Conservation (phyloP, 2,797 vertebrate species). For the Poecilia wingei region DNA sequence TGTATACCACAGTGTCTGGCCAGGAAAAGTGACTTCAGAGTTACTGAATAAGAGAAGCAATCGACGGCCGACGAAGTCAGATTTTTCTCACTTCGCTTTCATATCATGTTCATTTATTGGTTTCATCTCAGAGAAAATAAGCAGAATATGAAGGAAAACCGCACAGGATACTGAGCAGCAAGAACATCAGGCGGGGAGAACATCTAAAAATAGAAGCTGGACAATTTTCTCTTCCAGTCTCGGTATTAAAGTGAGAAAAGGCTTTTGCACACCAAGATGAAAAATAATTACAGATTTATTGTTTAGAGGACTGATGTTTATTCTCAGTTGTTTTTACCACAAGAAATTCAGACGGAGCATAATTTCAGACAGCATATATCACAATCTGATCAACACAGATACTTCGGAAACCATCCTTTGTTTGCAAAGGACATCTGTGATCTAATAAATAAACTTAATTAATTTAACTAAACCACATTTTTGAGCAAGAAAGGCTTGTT, state of each 20-base stretch:
- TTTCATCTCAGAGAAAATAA: slow-evolving; percentile 8
- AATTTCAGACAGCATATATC: slow-evolving; percentile 12
- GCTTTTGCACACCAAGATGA: background rate
- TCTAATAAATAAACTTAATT: background rate
- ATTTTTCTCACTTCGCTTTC: background rate
- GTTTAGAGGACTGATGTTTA: slow-evolving; percentile 15
- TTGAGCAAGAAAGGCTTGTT: background rate
- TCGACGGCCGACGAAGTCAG: background rate
- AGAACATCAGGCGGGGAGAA: background rate
- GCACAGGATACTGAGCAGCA: slow-evolving; percentile 12
- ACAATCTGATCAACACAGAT: background rate
- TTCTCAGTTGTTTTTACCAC: slow-evolving; percentile 6
- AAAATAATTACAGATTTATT: slow-evolving; percentile 27
- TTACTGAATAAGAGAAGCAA: slow-evolving; percentile 25
- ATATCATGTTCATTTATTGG: slow-evolving; percentile 14
- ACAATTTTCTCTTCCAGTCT: background rate
- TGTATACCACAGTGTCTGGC: slow-evolving; percentile 26
- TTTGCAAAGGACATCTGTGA: background rate
- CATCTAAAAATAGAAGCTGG: slow-evolving; percentile 4
- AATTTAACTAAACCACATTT: background rate
- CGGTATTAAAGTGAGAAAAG: slow-evolving; percentile 11
- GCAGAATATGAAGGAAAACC: background rate
- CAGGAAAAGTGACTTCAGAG: slow-evolving; percentile 5
- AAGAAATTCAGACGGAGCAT: slow-evolving; percentile 9
- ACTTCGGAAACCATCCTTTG: background rate